phyloP scores from a whole-genome alignment of 2,888 invertebrate genomes.

The Drosophila kambysellisi region DNA sequence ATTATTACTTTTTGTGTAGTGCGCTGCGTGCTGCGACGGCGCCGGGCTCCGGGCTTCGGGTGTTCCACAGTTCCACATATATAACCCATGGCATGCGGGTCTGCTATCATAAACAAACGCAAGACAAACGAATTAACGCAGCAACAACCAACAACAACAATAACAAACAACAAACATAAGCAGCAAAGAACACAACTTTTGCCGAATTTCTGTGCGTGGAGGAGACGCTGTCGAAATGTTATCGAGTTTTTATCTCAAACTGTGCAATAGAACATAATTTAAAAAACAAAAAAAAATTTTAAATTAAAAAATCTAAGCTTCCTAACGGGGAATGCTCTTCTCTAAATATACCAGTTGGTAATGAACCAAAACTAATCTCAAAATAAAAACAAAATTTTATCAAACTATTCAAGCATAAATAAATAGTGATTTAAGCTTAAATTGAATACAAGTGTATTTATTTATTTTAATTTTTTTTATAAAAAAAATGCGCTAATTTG shows the following conservation, averaged over 20 bases:
- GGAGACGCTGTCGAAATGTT: slow-evolving; percentile 52
- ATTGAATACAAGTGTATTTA: background rate
- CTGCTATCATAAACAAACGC: slow-evolving; percentile 67
- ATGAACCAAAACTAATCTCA: background rate
- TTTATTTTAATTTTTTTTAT: background rate
- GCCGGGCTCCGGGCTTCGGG: slow-evolving; percentile 17
- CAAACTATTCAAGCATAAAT: too few species aligned
- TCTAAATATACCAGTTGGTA: background rate
- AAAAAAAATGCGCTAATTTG: background rate
- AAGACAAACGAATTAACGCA: slow-evolving; percentile 38
- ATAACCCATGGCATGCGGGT: slow-evolving; percentile 47
- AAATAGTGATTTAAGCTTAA: background rate
- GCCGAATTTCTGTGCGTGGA: slow-evolving; percentile 21
- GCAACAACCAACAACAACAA: slow-evolving; percentile 29
- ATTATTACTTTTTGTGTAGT: slow-evolving; percentile 53
- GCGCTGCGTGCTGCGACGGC: slow-evolving; percentile 62
- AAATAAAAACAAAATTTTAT: background rate
- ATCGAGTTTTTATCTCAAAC: slow-evolving; percentile 52
- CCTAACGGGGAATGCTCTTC: background rate
- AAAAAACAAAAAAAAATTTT: slow-evolving; percentile 14
- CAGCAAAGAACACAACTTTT: slow-evolving; percentile 23
- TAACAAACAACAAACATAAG: slow-evolving; percentile 17
- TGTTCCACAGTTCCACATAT: slow-evolving; percentile 3
- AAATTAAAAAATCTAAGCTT: background rate
- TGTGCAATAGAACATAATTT: slow-evolving; percentile 13